Percentiles rank a stretch among this genome's conserved stretches.
phyloP scores from a whole-genome alignment of 2,797 vertebrate genomes.

The Ctenopoma kingsleyae region DNA sequence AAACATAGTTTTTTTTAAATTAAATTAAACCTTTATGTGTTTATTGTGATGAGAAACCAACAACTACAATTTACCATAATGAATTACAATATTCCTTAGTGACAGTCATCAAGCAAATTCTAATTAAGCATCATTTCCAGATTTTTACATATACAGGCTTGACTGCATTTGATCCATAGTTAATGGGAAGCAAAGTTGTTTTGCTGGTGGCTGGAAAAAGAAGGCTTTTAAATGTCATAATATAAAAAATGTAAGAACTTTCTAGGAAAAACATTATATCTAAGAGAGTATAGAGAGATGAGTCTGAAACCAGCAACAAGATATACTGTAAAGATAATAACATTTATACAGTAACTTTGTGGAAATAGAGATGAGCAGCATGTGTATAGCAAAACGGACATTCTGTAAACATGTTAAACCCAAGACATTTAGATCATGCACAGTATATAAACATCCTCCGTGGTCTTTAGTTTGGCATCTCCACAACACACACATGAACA shows the following conservation, averaged over 20 bases:
- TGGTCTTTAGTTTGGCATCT: conserved; percentile 35
- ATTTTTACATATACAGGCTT: conserved; percentile 57
- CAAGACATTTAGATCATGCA: conserved; percentile 11
- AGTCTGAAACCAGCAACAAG: neutral
- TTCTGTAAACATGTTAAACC: conserved; percentile 42
- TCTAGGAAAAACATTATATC: conserved; percentile 3
- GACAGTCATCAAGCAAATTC: conserved; percentile 55
- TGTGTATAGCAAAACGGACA: conserved; percentile 10
- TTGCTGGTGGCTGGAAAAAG: conserved; percentile 13
- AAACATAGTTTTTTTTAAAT: conserved; percentile 37
- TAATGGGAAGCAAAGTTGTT: conserved; percentile 45
- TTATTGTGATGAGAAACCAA: conserved; percentile 48
- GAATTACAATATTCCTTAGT: conserved; percentile 63
- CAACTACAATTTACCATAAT: conserved; percentile 59
- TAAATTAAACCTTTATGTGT: conserved; percentile 39
- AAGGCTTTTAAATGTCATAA: neutral
- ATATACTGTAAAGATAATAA: neutral
- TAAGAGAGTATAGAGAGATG: conserved; percentile 1
- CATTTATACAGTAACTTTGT: neutral
- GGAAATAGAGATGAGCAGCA: conserved; percentile 5
- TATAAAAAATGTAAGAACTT: conserved; percentile 15
- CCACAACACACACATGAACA: conserved; percentile 11
- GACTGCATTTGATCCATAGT: conserved; percentile 57
- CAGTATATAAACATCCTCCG: conserved; percentile 36
- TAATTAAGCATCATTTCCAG: conserved; percentile 66